Percentiles rank a stretch among this genome's conserved stretches.
phyloP scores from a whole-genome alignment of 2,888 invertebrate genomes.

The Allacma fusca region DNA sequence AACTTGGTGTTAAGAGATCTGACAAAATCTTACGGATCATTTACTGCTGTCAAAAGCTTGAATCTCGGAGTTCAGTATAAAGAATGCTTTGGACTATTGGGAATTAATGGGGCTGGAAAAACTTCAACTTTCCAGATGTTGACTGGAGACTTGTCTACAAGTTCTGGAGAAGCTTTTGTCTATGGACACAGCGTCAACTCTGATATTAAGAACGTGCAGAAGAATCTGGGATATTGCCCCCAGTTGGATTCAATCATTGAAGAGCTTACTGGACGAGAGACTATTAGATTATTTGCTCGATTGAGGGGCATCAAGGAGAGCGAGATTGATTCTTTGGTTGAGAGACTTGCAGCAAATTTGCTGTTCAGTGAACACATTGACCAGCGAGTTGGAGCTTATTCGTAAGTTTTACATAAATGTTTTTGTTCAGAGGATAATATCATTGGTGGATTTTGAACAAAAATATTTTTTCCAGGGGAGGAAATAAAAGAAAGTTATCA shows the following conservation, averaged over 20 bases:
- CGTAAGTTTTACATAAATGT: neutral
- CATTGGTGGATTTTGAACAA: neutral
- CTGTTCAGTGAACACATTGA: slow-evolving; percentile 72
- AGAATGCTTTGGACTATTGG: slow-evolving; percentile 83
- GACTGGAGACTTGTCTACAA: slow-evolving; percentile 81
- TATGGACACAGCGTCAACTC: slow-evolving; percentile 64
- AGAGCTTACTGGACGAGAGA: slow-evolving; percentile 74
- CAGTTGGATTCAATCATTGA: slow-evolving; percentile 67
- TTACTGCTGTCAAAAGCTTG: slow-evolving; percentile 81
- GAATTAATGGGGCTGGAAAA: slow-evolving; percentile 88
- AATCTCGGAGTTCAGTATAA: slow-evolving; percentile 74
- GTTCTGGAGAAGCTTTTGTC: slow-evolving; percentile 76
- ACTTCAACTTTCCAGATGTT: slow-evolving; percentile 89
- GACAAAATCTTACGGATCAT: slow-evolving; percentile 77
- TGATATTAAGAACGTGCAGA: slow-evolving; percentile 62
- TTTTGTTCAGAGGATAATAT: neutral
- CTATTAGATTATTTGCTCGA: slow-evolving; percentile 74
- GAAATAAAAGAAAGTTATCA: slow-evolving; percentile 80
- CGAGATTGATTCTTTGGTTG: slow-evolving; percentile 64
- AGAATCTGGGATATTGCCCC: slow-evolving; percentile 72
- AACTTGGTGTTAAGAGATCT: slow-evolving; percentile 66
- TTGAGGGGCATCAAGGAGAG: slow-evolving; percentile 65
- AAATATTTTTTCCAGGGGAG: slow-evolving; percentile 71
- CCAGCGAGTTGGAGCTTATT: slow-evolving; percentile 65
- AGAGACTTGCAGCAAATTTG: slow-evolving; percentile 68